Evolutionary conservation across 2,797 vertebrate genomes (phyloP).

Genomic region (Catamblyrhynchus diadema): DNA sequence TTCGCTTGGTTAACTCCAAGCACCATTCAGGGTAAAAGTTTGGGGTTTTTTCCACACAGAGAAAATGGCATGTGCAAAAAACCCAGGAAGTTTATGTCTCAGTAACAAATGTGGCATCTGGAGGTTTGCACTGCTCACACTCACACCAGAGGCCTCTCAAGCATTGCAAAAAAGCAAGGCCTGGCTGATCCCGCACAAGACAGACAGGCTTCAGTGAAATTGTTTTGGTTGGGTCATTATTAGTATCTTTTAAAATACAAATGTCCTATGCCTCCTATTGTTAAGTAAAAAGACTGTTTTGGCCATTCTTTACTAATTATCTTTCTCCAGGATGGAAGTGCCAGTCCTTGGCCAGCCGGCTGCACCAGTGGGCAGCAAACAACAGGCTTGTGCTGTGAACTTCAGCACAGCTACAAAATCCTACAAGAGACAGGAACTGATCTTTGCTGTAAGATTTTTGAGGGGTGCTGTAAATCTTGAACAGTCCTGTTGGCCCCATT

Average conservation of each 20-base stretch:
- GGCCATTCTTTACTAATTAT: background rate
- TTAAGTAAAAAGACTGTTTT: background rate
- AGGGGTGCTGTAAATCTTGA: background rate
- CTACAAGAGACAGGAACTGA: background rate
- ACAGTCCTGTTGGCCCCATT: background rate
- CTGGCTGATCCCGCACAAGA: rapidly evolving
- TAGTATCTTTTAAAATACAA: background rate
- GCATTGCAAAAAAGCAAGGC: background rate
- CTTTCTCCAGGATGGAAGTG: background rate
- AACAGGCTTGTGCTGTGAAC: background rate
- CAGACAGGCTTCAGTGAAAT: background rate
- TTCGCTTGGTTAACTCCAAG: background rate
- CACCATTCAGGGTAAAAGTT: background rate
- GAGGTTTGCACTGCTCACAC: rapidly evolving
- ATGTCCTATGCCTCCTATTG: background rate
- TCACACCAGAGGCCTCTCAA: background rate
- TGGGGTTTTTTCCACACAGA: background rate
- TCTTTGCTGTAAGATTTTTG: background rate
- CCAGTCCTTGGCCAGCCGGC: rapidly evolving
- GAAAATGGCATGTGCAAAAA: background rate
- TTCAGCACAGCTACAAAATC: background rate
- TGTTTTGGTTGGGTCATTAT: background rate
- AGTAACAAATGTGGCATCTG: background rate
- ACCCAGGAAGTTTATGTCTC: background rate
- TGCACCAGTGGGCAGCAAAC: background rate